Evolutionary conservation across 1,140 invertebrate genomes (phyloP).

Genomic region (Bombus ignitus): DNA sequence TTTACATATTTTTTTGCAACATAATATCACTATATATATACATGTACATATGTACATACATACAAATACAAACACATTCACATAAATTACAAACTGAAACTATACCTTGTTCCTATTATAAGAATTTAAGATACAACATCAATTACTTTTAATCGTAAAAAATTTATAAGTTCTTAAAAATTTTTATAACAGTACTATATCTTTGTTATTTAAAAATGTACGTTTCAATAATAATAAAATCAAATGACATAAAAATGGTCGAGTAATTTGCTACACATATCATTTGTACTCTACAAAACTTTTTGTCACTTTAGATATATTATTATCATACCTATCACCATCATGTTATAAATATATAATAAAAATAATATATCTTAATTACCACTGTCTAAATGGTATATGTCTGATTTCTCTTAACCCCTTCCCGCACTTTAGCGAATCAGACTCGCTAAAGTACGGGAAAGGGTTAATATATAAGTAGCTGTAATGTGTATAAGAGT

Average conservation of each 20-base stretch:
- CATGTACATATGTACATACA: neutral
- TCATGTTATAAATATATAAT: slow-evolving; percentile 56
- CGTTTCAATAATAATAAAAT: slow-evolving; percentile 43
- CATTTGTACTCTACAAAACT: slow-evolving; percentile 57
- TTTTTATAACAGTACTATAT: slow-evolving; percentile 16
- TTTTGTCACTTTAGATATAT: slow-evolving; percentile 44
- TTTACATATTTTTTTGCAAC: slow-evolving; percentile 31
- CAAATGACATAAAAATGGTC: slow-evolving; percentile 34
- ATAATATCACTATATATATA: slow-evolving; percentile 5
- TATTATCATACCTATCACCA: slow-evolving; percentile 45
- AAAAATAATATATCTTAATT: slow-evolving; percentile 51
- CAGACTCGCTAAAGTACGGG: too few species aligned
- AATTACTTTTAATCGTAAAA: slow-evolving; percentile 2
- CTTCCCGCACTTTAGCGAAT: too few species aligned
- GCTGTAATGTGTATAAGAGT: neutral
- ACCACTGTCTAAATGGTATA: slow-evolving; percentile 6
- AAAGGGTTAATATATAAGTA: slow-evolving; percentile 10
- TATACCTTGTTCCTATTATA: neutral
- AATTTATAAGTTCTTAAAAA: slow-evolving; percentile 6
- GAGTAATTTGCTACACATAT: slow-evolving; percentile 21
- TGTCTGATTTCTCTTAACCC: slow-evolving; percentile 2
- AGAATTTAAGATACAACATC: slow-evolving; percentile 26
- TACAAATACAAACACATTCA: neutral
- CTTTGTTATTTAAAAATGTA: slow-evolving; percentile 38
- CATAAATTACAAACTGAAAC: slow-evolving; percentile 32